phyloP scores from a whole-genome alignment of 2,797 vertebrate species.

The Semotilus atromaculatus region DNA sequence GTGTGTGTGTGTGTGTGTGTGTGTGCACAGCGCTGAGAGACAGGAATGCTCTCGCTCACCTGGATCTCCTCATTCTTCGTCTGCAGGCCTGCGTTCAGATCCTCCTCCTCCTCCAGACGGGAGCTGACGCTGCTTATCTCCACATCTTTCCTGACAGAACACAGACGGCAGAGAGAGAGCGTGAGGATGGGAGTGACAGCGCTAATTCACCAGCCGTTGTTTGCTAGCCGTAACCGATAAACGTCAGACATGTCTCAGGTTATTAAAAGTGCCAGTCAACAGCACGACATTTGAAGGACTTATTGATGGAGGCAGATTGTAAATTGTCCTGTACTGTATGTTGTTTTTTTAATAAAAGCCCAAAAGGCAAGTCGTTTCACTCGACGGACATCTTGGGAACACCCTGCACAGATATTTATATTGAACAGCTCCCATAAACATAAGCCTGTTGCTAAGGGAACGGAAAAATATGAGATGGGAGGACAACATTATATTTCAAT shows the following conservation, averaged over 20 bases:
- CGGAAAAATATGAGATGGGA: not conserved
- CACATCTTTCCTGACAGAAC: constrained; percentile 76
- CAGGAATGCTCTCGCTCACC: constrained; percentile 76
- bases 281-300: not conserved
- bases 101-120: constrained; percentile 78
- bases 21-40: constrained; percentile 69
- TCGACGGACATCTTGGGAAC: not conserved
- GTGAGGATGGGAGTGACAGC: constrained; percentile 43
- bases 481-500: not conserved
- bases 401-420: not conserved
- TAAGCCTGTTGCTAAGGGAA: not conserved
- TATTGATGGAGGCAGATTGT: not conserved
- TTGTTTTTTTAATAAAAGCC: not conserved
- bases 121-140: constrained; percentile 76
- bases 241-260: not conserved
- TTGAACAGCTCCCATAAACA: not conserved
- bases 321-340: not conserved
- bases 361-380: not conserved
- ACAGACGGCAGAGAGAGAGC: constrained; percentile 21
- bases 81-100: constrained; percentile 73
- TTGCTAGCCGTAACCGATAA: constrained; percentile 16
- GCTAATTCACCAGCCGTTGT: constrained; percentile 44
- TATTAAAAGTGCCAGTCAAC: constrained; percentile 57
- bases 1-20: too few species aligned
- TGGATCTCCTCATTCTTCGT: constrained; percentile 78